Conservation (phyloP, 2,113 vertebrate species). For the Percopsis transmontana region DNA sequence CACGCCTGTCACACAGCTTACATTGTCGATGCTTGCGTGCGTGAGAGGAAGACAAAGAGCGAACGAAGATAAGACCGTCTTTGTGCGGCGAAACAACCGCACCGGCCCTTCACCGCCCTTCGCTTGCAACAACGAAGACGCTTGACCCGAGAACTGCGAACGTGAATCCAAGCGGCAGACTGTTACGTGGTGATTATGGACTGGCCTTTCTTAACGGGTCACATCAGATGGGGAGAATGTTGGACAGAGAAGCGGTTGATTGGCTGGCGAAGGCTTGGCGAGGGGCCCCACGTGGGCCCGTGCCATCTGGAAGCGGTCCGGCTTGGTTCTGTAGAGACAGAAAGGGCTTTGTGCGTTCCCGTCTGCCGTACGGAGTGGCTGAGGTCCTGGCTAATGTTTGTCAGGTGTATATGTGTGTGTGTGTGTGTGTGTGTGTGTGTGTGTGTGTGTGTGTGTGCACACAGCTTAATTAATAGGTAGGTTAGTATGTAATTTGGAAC, state of each 20-base stretch:
- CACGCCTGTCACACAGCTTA: not conserved
- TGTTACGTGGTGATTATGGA: not conserved
- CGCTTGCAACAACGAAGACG: not conserved
- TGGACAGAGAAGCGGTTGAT: not conserved
- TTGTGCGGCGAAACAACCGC: not conserved
- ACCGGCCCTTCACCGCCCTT: slow-evolving; percentile 12
- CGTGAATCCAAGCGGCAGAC: not conserved
- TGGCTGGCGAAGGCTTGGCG: slow-evolving; percentile 41
- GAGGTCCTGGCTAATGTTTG: not conserved
- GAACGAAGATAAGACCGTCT: no score
- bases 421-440: slow-evolving; percentile 15
- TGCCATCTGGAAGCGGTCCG: slow-evolving; percentile 63
- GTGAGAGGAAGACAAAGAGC: no score
- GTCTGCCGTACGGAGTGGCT: no score
- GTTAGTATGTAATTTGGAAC: not conserved
- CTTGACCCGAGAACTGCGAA: slow-evolving; percentile 13
- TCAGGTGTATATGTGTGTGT: slow-evolving; percentile 1
- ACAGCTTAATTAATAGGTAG: not conserved
- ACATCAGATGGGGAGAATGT: not conserved
- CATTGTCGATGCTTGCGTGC: not conserved
- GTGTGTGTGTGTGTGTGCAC: slow-evolving; percentile 3
- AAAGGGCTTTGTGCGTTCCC: slow-evolving; percentile 49
- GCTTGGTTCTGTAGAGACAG: slow-evolving; percentile 36
- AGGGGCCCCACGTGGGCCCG: slow-evolving; percentile 45
- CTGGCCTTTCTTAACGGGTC: no score